These are phyloP conservation scores for Protobothrops mucrosquamatus DNA, from an alignment of 2,113 vertebrate genomes.

Conservation along the genomic window DNA sequence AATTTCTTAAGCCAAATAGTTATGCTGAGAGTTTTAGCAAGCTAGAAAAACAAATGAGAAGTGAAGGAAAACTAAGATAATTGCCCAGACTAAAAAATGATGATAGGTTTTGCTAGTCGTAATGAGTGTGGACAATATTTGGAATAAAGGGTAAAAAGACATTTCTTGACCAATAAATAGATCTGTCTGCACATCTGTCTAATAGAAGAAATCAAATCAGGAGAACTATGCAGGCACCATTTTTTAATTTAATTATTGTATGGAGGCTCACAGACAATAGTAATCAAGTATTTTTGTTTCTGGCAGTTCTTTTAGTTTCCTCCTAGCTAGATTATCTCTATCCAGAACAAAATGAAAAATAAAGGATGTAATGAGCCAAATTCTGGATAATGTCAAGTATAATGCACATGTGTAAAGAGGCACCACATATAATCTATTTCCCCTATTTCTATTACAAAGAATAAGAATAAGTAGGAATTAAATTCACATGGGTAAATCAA, in stretches of 20 bases:
- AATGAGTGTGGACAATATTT: not conserved
- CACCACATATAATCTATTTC: not conserved
- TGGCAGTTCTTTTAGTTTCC: not conserved
- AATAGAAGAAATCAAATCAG: not conserved
- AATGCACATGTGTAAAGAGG: not conserved
- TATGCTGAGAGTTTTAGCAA: not conserved
- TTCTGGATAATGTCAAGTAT: not conserved
- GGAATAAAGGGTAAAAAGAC: not conserved
- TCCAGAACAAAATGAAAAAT: not conserved
- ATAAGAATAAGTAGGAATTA: not conserved
- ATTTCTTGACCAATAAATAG: not conserved
- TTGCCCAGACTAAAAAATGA: not conserved
- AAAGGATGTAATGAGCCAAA: not conserved
- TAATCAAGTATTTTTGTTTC: not conserved
- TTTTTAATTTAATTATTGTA: not conserved
- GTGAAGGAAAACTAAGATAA: not conserved
- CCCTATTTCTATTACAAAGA: not conserved
- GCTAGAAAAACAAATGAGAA: not conserved
- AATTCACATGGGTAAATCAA: not conserved
- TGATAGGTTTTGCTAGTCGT: not conserved
- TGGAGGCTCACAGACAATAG: not conserved
- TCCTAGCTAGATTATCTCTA: not conserved
- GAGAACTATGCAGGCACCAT: not conserved
- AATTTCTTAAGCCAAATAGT: not conserved
- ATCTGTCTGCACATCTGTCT: not conserved